Evolutionary conservation across 2,888 invertebrate genomes (phyloP), one percentile per base, ranked within the genome.

Genomic region (Pterostichus madidus): DNA sequence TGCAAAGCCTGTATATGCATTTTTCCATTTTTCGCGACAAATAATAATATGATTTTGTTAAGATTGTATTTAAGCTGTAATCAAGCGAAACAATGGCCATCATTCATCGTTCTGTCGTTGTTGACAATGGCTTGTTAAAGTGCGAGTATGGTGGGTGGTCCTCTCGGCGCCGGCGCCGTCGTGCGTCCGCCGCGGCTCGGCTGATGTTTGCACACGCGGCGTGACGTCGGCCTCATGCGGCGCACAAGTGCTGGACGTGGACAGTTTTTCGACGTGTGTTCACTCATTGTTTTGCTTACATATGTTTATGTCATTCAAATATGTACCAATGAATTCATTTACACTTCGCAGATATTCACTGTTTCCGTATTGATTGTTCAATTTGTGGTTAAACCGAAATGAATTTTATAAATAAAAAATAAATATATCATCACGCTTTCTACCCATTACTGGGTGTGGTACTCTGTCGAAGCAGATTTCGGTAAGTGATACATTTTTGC

Each of bases 121-220:
- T 8, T 39, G 39, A 39, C 39, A 39, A 5, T 7, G 39, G 39
- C 39, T 7, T 7, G 39, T 39, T 39, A 39, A 39, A 39, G 39
- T 39, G 39, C 39, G 39, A 39, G 39, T 7, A 5, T 3, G 39
- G 75, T 75, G 75, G 75, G 75, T 75, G 75, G 75, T 75, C 75
- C 31, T 17, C 3, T 2, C 4, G 52, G 75, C 75, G 75, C 75
- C 75, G 75, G 75, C 75, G 75, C 75, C 75, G 49, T 11, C 39
- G 39, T 32, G 3, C 31, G 31, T 52, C 75, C 75, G 75, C 13
- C 52, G 75, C 7, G 5, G 8, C 24, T 13, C 13, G 13, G 15
- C 15, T 71, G 56, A 13, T 56, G 46, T 71, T 71, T 71, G 68
- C 13, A 5, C 44, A 44, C 68, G 24, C 68, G 68, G 46, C 68